Evolutionary conservation across 2,113 vertebrate species (phyloP), one percentile per base, ranked within the genome.

Genomic region (Bambusicola thoracicus): DNA sequence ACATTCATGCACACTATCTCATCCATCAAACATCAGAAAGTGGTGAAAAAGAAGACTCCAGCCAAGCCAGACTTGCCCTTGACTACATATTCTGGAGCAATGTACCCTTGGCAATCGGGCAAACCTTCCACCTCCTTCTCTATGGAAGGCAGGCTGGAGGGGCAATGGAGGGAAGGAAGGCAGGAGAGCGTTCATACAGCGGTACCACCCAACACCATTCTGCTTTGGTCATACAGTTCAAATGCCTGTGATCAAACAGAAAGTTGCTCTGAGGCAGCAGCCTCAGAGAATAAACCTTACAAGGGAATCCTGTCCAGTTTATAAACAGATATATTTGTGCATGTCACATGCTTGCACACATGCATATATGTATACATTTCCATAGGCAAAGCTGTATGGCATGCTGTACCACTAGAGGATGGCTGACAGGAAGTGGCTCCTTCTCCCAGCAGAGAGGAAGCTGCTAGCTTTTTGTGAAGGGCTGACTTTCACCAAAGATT

Each of bases 291-390:
- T 10, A 25, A 70, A 15, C 24, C 20, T 89, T 63, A 24, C 9
- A 13, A 68, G 36, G 1, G 10, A 84, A 41, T 79, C 10, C 25
- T 61, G 3, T 22, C 7, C 20, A 14, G 6, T 25, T 3, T n/a
- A 7, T 34, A 10, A 5, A 2, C 0, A 2, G 44, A 38, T 3
- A 2, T 25, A 13, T 6, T 4, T 46, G 43, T 48, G 16, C 44
- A 68, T 41, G 17, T 18, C 16, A 27, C 40, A 25, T 63, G 24
- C 61, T 29, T 63, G 36, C 61, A 63, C 0, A 0, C 6, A 5
- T 38, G 34, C 38, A n/a, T 1, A 0, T 4, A 15, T 29, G 19
- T 6, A 40, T 18, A 36, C 1, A 0, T 51, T 80, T 43, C 59
- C 40, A 55, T 29, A 53, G 41, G 53, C 2, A 7, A 56, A 40